These are phyloP conservation scores for Arion vulgaris DNA, from an alignment of 1,140 invertebrate genomes.

Conservation along the genomic window DNA sequence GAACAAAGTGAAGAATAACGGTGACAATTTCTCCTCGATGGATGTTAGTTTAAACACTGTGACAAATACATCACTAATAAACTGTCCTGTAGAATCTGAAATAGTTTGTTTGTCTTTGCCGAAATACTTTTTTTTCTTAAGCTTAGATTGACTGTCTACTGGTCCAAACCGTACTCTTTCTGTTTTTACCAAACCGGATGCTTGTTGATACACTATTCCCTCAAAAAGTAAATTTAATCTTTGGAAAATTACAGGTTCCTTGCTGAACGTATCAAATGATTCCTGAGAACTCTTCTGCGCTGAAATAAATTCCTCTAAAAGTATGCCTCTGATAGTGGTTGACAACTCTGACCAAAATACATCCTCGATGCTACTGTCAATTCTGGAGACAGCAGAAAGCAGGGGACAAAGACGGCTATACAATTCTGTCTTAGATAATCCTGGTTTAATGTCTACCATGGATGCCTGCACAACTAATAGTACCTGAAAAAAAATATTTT, in stretches of 20 bases:
- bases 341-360: constrained; percentile 53
- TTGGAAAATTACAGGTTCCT: constrained; percentile 12
- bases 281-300: not conserved
- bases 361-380: constrained; percentile 13
- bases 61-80: constrained; percentile 10
- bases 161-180: constrained; percentile 27
- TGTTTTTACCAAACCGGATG: not conserved
- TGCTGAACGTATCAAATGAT: not conserved
- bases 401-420: constrained; percentile 51
- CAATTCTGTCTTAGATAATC: constrained; percentile 55
- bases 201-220: not conserved
- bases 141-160: constrained; percentile 7
- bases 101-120: not conserved
- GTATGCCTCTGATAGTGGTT: constrained; percentile 36
- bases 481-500: constrained; percentile 53
- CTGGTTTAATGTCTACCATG: constrained; percentile 52
- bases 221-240: not conserved
- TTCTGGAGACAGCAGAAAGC: constrained; percentile 44
- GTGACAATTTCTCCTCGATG: no score
- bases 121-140: not conserved
- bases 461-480: constrained; percentile 60
- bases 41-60: not conserved
- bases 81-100: not conserved
- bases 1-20: constrained; percentile 16
- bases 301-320: not conserved